These are phyloP conservation scores for Argya squamiceps DNA, from an alignment of 2,797 vertebrate genomes.

Conservation along the genomic window DNA sequence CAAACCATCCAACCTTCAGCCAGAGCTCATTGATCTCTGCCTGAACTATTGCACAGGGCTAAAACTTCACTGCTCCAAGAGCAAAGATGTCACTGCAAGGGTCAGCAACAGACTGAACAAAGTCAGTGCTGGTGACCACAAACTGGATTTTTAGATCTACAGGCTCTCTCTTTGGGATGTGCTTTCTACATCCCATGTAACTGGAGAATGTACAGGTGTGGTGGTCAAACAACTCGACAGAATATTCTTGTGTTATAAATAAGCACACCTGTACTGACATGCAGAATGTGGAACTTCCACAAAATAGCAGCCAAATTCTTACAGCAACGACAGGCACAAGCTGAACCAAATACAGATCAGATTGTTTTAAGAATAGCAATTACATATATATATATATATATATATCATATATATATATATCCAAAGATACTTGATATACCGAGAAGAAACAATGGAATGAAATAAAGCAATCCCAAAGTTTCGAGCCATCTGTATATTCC, in stretches of 20 bases:
- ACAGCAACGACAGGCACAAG: not conserved
- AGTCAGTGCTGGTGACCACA: not conserved
- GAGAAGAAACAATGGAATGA: slow-evolving; percentile 27
- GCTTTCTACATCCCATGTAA: not conserved
- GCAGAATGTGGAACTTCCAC: not conserved
- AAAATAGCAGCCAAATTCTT: not conserved
- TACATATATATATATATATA: not conserved
- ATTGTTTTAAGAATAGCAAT: not conserved
- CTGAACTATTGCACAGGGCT: not conserved
- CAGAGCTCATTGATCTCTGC: not conserved
- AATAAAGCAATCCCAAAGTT: slow-evolving; percentile 27
- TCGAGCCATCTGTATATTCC: slow-evolving; percentile 57
- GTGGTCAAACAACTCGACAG: not conserved
- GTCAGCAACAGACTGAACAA: not conserved
- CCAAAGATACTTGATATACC: slow-evolving; percentile 1
- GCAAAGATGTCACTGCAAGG: not conserved
- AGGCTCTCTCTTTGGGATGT: not conserved
- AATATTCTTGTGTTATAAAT: not conserved
- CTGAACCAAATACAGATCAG: not conserved
- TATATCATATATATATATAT: not conserved
- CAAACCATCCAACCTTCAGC: not conserved
- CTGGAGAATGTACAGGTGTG: not conserved
- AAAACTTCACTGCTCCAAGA: not conserved
- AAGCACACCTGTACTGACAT: not conserved
- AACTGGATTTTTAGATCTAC: not conserved